Evolutionary conservation across 2,113 vertebrate genomes (phyloP), one percentile per base, ranked within the genome.

Genomic region (Mirounga angustirostris): DNA sequence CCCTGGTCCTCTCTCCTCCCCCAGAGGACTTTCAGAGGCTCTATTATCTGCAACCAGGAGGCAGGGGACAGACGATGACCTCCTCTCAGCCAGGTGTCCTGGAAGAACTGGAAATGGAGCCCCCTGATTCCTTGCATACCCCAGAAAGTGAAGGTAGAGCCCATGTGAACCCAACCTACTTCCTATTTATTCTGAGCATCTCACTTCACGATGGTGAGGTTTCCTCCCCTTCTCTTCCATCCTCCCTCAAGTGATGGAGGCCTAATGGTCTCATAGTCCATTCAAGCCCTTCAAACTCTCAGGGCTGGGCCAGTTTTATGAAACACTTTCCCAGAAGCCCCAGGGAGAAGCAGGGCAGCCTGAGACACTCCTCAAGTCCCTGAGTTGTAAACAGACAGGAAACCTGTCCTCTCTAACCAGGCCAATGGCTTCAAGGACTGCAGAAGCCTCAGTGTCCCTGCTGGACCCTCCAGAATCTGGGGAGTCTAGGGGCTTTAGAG

Each of bases 311-410:
- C 26, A 40, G 1, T 43, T 95, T 84, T 78, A 85, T 10, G 22
- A 89, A 71, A 52, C 4, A 9, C 67, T 40, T 93, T 96, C 89
- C 79, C 50, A 87, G 87, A 95, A 97, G 79, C 56, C 46, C 36
- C 5, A 36, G 24, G 30, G 40, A 90, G 63, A 90, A 46, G 52
- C n/a, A 14, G 43, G 83, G 36, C n/a, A 90, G 73, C 4, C 40
- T 67, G 79, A 82, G 69, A 83, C 56, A 78, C 33, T 40, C 69
- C 67, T 33, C 58, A 33, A 40, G 13, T 5, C n/a, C 84, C 61
- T 12, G 0, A 19, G 12, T 24, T 52, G 43, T 73, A 78, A 78
- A 84, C 5, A 52, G 89, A 52, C 26, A 30, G n/a, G 43, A 88
- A 87, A 59, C 14, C 40, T 67, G 40, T 81, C 21, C 40, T 89